Evolutionary conservation across 1,140 invertebrate genomes (phyloP), one percentile per base, ranked within the genome.

Genomic region (Panagrolaimus sp.): DNA sequence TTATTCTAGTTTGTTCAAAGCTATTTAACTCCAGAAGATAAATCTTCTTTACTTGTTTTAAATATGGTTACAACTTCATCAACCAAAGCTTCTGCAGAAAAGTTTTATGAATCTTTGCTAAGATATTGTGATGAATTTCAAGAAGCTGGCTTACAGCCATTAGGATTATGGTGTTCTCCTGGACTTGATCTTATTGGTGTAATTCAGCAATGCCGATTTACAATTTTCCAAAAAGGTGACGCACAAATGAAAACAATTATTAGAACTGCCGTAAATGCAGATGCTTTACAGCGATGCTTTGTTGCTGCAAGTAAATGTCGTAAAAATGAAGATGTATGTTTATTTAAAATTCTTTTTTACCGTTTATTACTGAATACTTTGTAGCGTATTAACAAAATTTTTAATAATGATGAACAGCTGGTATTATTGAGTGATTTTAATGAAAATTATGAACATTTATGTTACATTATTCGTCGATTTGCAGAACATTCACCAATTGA

Each of bases 71-170:
- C 31, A 38, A 38, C 2, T 38, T 38, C 31, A 4, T 38, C 31
- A 4, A 7, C 31, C 4, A 20, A 11, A 11, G 51, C 51, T 11
- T 20, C 51, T 20, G 20, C 51, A 27, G 51, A 57, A 27, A n/a
- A 20, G 51, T 57, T 57, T 57, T 57, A 57, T 13, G 13, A 57
- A 57, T 25, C 51, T n/a, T 23, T 57, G 1, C 4, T 57, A 3
- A 20, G 51, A 2, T 57, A n/a, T 57, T 57, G 51, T 23, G 51
- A 57, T 13, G 51, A 57, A 57, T 57, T 57, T 27, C 51, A 57
- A 57, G 51, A 57, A 57, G 51, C 51, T 3, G 51, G 51, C 8
- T 20, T 57, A 0, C 20, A 20, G 4, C 51, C 51, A 1, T 27
- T 57, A 4, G 51, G 51, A 23, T 23, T 57, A 7, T 57, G 51